Evolutionary conservation across 2,113 vertebrate species (phyloP), one percentile per base, ranked within the genome.

Genomic region (Cyanoliseus patagonus): DNA sequence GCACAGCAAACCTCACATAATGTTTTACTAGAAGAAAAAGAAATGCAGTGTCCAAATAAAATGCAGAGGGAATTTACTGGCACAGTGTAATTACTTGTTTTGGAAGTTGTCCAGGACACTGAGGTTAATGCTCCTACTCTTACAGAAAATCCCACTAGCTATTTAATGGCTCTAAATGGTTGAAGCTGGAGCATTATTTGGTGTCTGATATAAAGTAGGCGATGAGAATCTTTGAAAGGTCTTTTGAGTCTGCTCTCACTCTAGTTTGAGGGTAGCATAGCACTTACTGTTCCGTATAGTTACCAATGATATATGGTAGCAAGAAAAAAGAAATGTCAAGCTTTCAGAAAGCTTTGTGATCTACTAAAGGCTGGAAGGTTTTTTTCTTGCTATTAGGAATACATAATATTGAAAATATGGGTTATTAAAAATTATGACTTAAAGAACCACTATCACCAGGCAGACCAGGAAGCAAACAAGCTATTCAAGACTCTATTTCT

Each of bases 101-200:
- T 97, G 95, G 95, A 90, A 82, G 76, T 59, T 86, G 30, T 88
- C 90, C 95, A 95, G 80, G 75, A 81, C 83, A 79, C 19, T 41
- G 44, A 7, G 4, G 79, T 82, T 88, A 95, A 91, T 83, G 64
- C 61, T 83, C 47, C 61, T 57, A 17, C 63, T 52, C 44, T 77
- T 86, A 87, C 1, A 0, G 61, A 93, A 94, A 94, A 95, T 94
- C 53, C 23, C 61, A 62, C n/a, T 20, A 75, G 52, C 28, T 87
- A 6, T 86, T 94, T 91, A 90, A 95, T 72, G 64, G 35, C 35
- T 94, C 83, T 66, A 74, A 24, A 76, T 17, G 17, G 47, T 66
- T 64, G 62, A 66, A 49, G 28, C 33, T 82, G 67, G n/a, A 70
- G 13, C 11, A 80, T 41, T 37, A 59, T 84, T 68, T 91, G 25